phyloP scores from a whole-genome alignment of 2,113 vertebrate genomes.

The Carollia perspicillata region DNA sequence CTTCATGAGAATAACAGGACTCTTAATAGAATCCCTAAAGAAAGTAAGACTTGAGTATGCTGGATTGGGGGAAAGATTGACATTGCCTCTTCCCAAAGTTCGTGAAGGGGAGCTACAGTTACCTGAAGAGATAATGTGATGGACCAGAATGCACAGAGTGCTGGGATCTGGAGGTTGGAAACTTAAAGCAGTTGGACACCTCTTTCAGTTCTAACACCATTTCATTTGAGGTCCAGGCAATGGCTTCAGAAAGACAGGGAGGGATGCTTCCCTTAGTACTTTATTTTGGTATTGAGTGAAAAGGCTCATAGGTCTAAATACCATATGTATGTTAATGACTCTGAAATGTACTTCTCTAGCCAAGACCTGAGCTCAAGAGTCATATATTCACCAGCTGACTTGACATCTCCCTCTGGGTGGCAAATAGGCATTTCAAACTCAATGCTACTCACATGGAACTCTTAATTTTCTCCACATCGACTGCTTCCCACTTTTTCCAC shows the following conservation, averaged over 20 bases:
- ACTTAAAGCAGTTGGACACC: background rate
- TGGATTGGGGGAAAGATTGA: background rate
- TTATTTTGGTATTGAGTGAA: slow-evolving; percentile 41
- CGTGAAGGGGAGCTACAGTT: background rate
- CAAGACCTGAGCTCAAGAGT: slow-evolving; percentile 4
- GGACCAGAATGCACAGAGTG: background rate
- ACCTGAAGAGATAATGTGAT: background rate
- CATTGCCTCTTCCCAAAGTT: background rate
- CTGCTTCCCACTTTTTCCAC: background rate
- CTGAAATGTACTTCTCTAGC: slow-evolving; percentile 33
- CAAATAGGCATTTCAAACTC: background rate
- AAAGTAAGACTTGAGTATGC: background rate
- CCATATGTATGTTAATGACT: slow-evolving; percentile 48
- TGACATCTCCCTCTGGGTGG: background rate
- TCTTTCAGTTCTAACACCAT: background rate
- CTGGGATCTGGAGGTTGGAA: background rate
- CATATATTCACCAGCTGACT: background rate
- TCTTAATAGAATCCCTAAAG: background rate
- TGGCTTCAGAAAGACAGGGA: background rate
- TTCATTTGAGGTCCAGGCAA: background rate
- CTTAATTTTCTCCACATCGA: background rate
- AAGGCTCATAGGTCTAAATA: slow-evolving; percentile 58
- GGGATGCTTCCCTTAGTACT: background rate
- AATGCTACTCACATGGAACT: background rate
- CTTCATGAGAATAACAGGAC: background rate